Base-by-base conservation (phyloP, 2,113 vertebrate genomes). In the Phylloscopus trochilus region DNA sequence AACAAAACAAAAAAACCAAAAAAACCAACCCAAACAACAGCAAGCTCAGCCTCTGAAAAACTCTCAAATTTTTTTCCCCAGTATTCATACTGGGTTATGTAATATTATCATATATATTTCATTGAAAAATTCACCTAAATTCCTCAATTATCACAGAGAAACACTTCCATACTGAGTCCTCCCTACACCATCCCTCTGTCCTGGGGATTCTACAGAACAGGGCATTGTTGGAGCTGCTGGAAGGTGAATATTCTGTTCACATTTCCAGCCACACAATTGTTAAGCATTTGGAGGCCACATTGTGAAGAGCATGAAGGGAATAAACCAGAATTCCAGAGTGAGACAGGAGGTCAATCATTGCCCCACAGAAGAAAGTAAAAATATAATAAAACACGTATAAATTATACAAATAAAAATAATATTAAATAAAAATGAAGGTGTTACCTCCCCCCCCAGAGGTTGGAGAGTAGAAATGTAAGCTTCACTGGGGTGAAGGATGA, bases 361-460 rank as follows among this genome's bases (percentile, higher is more conserved):
- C 21, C 59, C 33, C 5, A 1, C 12, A 60, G 55, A 18, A 87
- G 7, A 53, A 46, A 23, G 27, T 28, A 37, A 44, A 44, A 23
- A 41, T 4, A 31, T 3, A 58, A 41, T 19, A 39, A 46, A 76
- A 18, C 21, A 41, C n/a, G 12, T 26, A 35, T 3, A 35, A 76
- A 31, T 31, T 17, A 51, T 18, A 52, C 5, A 15, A 49, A 39
- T 12, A 26, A 24, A 30, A 58, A 22, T 27, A 15, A 35, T 7
- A 31, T 9, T 27, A 76, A 47, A 75, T 31, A 33, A 19, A 80
- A 58, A 49, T 17, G n/a, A 46, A 75, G 17, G 17, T 53, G 23
- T 10, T 49, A n/a, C 39, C 52, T 47, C 17, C 3, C 5, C 15
- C 11, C 2, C 1, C 0, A 35, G 64, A 80, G 37, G 19, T 6